Conservation (phyloP, 1,140 invertebrate genomes). For the Philotrypesis tridentata region DNA sequence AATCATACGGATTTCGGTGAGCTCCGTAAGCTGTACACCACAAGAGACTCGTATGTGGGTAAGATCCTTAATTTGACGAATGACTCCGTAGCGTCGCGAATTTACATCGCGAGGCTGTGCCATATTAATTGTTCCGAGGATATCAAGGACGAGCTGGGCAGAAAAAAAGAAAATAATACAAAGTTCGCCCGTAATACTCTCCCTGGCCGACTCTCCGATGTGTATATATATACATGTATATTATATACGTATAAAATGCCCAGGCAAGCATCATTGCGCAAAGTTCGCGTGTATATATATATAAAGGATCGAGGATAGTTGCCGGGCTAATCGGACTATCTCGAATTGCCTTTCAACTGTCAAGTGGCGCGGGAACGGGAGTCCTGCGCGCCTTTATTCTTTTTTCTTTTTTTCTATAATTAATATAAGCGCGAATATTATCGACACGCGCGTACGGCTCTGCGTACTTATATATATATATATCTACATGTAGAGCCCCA, state of each 20-base stretch:
- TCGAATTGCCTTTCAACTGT: background rate
- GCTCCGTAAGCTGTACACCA: too few relatives aligned
- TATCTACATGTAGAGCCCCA: background rate
- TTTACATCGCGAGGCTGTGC: background rate
- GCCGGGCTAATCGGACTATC: slow-evolving; percentile 23
- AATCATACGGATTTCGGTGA: background rate
- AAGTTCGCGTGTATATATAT: background rate
- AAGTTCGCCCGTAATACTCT: too few relatives aligned
- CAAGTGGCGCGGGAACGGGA: background rate
- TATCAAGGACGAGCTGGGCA: background rate
- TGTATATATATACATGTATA: background rate
- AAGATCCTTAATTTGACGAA: background rate
- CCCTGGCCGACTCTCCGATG: too few relatives aligned
- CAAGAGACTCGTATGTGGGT: too few relatives aligned
- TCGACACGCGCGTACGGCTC: background rate
- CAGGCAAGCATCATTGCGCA: background rate
- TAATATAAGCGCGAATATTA: slow-evolving; percentile 11
- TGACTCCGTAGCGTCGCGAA: background rate
- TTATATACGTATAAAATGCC: too few relatives aligned
- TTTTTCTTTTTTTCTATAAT: slow-evolving; percentile 4
- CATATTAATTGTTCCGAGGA: background rate
- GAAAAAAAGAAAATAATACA: too few relatives aligned
- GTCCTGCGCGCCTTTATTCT: background rate
- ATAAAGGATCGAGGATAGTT: background rate
- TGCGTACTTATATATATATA: background rate